These are phyloP conservation scores for Hermodice carunculata DNA, from an alignment of 2,888 invertebrate genomes.

Conservation along the genomic window DNA sequence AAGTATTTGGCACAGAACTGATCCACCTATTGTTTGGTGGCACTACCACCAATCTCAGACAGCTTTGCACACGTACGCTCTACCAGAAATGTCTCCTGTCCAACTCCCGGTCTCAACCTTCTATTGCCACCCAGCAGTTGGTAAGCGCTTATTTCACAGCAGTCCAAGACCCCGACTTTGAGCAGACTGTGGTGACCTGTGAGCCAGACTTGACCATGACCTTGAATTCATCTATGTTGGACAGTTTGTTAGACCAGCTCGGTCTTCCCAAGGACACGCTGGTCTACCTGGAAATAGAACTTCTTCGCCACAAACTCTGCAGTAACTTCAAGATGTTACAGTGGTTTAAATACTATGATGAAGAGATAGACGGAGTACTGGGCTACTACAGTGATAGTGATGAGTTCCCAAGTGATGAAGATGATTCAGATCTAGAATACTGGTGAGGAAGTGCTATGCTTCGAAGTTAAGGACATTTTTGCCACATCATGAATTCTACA, in stretches of 20 bases:
- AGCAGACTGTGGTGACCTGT: neutral
- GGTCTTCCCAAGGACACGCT: constrained; percentile 24
- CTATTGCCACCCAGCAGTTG: constrained; percentile 24
- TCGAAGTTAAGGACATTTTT: too few species aligned
- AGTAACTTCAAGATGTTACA: constrained; percentile 45
- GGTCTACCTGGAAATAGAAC: constrained; percentile 54
- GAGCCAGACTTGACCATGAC: neutral
- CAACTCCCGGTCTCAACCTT: constrained; percentile 35
- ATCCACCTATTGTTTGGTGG: constrained; percentile 55
- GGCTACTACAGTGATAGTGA: constrained; percentile 47
- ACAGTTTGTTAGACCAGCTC: constrained; percentile 42
- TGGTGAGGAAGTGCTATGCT: too few species aligned
- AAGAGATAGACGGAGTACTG: neutral
- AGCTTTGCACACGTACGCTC: constrained; percentile 51
- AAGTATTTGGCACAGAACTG: constrained; percentile 42
- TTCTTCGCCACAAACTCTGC: constrained; percentile 50
- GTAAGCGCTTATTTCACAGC: neutral
- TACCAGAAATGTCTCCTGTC: constrained; percentile 53
- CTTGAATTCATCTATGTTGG: neutral
- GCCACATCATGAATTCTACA: too few species aligned
- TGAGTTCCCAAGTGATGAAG: constrained; percentile 49
- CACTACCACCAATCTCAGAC: constrained; percentile 50
- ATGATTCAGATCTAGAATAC: constrained; percentile 62
- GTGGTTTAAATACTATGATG: constrained; percentile 35
- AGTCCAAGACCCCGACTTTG: too few species aligned